Evolutionary conservation across 2,797 vertebrate species (phyloP).

Genomic region (Peromyscus nudipes): DNA sequence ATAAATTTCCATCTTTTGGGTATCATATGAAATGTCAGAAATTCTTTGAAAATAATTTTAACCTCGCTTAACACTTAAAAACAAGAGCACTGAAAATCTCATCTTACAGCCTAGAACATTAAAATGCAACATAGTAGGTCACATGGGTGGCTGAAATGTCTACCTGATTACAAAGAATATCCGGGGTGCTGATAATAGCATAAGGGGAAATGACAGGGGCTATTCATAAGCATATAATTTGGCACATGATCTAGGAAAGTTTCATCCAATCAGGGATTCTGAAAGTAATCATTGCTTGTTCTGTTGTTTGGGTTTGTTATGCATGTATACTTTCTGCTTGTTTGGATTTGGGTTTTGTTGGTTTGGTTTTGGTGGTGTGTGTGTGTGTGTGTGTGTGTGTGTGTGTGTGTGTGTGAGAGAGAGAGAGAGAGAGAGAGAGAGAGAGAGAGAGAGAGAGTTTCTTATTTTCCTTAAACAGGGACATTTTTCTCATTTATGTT

Average conservation of each 20-base stretch:
- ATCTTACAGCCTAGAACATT: constrained; percentile 11
- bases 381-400: neutral
- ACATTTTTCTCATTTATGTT: neutral
- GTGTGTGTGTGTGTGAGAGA: neutral
- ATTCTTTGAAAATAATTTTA: constrained; percentile 31
- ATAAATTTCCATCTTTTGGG: neutral
- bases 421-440: too few relatives aligned
- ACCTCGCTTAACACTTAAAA: constrained; percentile 56
- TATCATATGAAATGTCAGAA: neutral
- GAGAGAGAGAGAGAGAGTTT: too few relatives aligned
- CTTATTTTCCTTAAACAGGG: neutral
- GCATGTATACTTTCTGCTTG: neutral
- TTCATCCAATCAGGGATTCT: neutral
- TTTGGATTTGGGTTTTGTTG: neutral
- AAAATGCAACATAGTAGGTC: neutral
- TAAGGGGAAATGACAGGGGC: neutral
- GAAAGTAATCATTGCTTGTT: neutral
- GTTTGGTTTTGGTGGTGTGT: neutral
- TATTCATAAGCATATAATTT: neutral
- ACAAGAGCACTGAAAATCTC: neutral
- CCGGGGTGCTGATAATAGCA: neutral
- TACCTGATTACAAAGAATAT: neutral
- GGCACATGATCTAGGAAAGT: neutral
- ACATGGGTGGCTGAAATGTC: neutral
- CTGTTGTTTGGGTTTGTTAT: neutral